A percentile compares a stretch with the other conserved stretches of the same genome.
These are phyloP conservation scores for Scaptomyza pallida DNA, from an alignment of 1,140 invertebrate genomes.

Conservation along the genomic window DNA sequence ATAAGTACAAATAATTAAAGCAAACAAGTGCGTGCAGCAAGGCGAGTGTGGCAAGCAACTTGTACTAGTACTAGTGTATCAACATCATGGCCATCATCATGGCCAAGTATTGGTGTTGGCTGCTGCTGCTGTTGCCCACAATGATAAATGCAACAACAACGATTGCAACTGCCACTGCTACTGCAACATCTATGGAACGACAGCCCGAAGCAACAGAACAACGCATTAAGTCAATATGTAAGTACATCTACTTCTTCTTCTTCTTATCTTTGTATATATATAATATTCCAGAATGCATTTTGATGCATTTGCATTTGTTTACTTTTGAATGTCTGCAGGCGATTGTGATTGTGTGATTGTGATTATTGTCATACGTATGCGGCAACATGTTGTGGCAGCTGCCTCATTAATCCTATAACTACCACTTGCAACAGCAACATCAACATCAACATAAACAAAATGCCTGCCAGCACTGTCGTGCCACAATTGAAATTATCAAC, in stretches of 20 bases:
- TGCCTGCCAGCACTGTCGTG: constrained; percentile 18
- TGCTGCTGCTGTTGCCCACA: constrained; percentile 20
- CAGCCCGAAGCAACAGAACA: constrained; percentile 34
- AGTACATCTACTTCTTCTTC: constrained; percentile 32
- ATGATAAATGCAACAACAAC: constrained; percentile 52
- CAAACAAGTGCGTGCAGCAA: constrained; percentile 24
- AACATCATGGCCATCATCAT: constrained; percentile 7
- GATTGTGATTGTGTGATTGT: no score
- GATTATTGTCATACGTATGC: constrained; percentile 33
- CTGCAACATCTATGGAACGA: constrained; percentile 21
- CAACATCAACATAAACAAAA: no score
- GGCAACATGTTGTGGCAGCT: constrained; percentile 12
- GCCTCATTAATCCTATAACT: constrained; percentile 42
- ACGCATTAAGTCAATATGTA: constrained; percentile 64
- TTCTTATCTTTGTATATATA: background rate
- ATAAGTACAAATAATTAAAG: constrained; percentile 48
- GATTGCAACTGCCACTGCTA: constrained; percentile 36
- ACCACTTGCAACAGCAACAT: background rate
- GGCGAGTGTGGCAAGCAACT: constrained; percentile 11
- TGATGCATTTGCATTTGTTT: constrained; percentile 13
- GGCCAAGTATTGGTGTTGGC: constrained; percentile 4
- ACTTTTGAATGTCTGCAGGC: constrained; percentile 19
- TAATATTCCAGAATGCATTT: background rate
- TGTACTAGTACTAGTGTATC: no score
- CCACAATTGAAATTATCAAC: constrained; percentile 43